These are phyloP conservation scores for Pristionchus exspectatus DNA, from an alignment of 2,888 invertebrate genomes.

Conservation along the genomic window DNA sequence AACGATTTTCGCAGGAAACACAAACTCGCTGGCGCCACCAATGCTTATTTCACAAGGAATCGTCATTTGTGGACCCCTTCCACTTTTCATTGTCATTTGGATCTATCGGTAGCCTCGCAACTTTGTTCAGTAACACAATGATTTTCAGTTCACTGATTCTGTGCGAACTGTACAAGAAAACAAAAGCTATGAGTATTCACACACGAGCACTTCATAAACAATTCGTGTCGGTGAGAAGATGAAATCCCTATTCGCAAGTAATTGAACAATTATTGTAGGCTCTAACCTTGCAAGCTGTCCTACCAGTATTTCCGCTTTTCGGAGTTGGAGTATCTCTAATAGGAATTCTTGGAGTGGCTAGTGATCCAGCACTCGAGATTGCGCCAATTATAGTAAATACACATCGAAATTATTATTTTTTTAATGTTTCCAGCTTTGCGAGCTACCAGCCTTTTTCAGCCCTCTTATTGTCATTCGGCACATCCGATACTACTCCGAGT, in stretches of 20 bases:
- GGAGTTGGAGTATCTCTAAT: neutral
- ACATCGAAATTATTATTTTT: neutral
- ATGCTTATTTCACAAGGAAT: constrained; percentile 24
- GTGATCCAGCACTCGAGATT: neutral
- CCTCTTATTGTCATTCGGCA: neutral
- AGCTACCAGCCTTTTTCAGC: neutral
- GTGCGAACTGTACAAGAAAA: neutral
- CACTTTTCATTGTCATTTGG: constrained; percentile 1
- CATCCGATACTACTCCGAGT: constrained; percentile 31
- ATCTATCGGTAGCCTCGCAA: neutral
- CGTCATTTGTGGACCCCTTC: neutral
- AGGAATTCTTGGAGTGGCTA: neutral
- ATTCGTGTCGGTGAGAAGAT: neutral
- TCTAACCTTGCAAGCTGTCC: neutral
- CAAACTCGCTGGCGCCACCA: neutral
- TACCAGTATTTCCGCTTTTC: neutral
- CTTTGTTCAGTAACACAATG: neutral
- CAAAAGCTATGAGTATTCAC: constrained; percentile 5
- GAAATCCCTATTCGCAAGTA: too few species aligned
- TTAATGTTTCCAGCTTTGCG: neutral
- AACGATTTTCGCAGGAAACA: neutral
- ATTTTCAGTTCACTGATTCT: neutral
- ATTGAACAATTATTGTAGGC: neutral
- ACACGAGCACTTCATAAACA: constrained; percentile 3
- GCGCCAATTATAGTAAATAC: neutral